Evolutionary conservation across 92 coral and sea anemone species (phyloP).

Genomic region (Porites cylindrica): DNA sequence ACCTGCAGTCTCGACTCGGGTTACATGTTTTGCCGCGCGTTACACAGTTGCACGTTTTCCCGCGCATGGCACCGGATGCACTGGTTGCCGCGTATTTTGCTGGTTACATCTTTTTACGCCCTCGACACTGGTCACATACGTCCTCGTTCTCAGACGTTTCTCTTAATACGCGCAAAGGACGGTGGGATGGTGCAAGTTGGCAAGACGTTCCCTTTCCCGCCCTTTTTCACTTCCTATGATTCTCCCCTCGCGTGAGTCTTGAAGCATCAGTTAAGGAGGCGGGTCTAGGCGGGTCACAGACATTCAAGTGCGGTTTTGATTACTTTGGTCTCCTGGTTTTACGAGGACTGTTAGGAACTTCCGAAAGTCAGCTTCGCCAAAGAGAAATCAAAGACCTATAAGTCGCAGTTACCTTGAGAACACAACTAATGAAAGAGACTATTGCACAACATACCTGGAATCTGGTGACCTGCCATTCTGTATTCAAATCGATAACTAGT

Average conservation of each 20-base stretch:
- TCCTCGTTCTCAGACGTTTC: no score
- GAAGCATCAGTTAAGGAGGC: no score
- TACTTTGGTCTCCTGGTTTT: no score
- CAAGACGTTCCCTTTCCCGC: no score
- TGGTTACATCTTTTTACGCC: background rate
- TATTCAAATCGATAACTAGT: constrained; percentile 83
- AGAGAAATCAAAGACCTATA: background rate
- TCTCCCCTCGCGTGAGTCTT: no score
- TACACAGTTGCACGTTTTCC: background rate
- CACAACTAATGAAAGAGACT: background rate
- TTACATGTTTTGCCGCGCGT: background rate
- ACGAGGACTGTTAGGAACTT: no score
- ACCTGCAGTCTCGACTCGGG: background rate
- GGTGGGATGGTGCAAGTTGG: no score
- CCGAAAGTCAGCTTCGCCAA: no score
- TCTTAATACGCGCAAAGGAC: no score
- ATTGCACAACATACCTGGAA: constrained; percentile 69
- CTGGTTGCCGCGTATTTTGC: background rate
- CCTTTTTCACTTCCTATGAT: no score
- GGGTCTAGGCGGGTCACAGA: no score
- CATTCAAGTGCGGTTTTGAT: no score
- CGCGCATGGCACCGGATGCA: background rate
- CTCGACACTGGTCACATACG: background rate
- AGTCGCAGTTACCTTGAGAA: background rate
- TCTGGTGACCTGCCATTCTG: constrained; percentile 78